Conservation (phyloP, 1,140 invertebrate genomes). For the Gyrodactylus salaris region DNA sequence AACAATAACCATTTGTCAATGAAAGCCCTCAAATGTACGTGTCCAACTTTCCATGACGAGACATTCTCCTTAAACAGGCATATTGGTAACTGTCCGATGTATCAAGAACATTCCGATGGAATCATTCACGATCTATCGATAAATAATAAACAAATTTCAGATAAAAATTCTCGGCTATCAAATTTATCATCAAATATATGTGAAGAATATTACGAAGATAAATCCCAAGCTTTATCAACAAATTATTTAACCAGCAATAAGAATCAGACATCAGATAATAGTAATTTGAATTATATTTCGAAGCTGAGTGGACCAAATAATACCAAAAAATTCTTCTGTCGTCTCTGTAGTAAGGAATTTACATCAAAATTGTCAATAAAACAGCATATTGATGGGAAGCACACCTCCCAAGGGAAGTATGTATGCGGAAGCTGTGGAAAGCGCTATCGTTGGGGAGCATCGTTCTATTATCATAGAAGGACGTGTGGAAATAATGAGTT, state of each 20-base stretch:
- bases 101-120: background rate
- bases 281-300: too few relatives aligned
- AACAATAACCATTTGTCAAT: background rate
- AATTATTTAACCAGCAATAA: too few relatives aligned
- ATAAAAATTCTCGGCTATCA: too few relatives aligned
- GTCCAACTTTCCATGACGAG: too few relatives aligned
- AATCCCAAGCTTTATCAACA: too few relatives aligned
- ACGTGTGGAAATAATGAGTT: background rate
- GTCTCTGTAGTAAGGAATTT: constrained; percentile 2
- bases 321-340: background rate
- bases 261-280: too few relatives aligned
- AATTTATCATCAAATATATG: too few relatives aligned
- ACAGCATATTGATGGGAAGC: constrained; percentile 7
- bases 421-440: background rate
- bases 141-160: too few relatives aligned
- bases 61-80: too few relatives aligned
- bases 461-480: constrained; percentile 4
- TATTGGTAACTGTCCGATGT: background rate
- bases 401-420: constrained; percentile 3
- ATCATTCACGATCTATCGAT: background rate
- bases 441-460: constrained; percentile 5
- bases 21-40: background rate
- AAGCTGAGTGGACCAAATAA: too few relatives aligned
- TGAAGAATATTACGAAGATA: too few relatives aligned
- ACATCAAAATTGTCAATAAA: constrained; percentile 1